Conservation (phyloP, 2,888 invertebrate genomes). For the Orthosia gracilis region DNA sequence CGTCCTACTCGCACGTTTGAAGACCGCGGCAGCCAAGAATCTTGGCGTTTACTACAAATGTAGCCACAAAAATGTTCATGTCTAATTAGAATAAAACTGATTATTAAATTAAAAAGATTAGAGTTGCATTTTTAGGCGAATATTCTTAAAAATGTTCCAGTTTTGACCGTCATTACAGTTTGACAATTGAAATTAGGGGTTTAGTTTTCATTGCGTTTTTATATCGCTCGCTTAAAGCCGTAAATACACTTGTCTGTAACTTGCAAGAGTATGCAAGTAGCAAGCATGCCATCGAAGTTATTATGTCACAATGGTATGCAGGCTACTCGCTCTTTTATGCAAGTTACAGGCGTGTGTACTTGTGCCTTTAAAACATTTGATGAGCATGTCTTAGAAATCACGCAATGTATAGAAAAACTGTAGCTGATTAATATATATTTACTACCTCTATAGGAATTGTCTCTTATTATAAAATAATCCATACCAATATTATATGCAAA, state of each 20-base stretch:
- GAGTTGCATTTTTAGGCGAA: constrained; percentile 24
- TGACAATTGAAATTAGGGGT: constrained; percentile 9
- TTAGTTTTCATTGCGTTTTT: constrained; percentile 43
- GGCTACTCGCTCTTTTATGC: too few relatives aligned
- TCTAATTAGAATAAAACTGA: constrained; percentile 16
- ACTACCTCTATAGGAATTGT: constrained; percentile 56
- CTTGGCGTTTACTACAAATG: constrained; percentile 14
- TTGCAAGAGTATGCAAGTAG: too few relatives aligned
- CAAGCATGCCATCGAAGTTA: too few relatives aligned
- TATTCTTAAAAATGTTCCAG: constrained; percentile 22
- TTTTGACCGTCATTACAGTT: background rate
- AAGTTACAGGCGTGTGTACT: too few relatives aligned
- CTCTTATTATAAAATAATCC: constrained; percentile 5
- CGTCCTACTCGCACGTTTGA: constrained; percentile 1
- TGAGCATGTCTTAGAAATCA: constrained; percentile 34
- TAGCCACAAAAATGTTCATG: constrained; percentile 22
- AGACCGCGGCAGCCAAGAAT: background rate
- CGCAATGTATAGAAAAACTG: constrained; percentile 17
- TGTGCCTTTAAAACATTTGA: background rate
- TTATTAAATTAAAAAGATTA: background rate
- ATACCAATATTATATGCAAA: too few relatives aligned
- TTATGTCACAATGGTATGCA: too few relatives aligned
- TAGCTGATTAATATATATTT: constrained; percentile 20
- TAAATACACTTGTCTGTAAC: too few relatives aligned
- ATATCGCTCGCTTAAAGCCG: constrained; percentile 10